phyloP scores from a whole-genome alignment of 2,113 vertebrate species.

The human region DNA sequence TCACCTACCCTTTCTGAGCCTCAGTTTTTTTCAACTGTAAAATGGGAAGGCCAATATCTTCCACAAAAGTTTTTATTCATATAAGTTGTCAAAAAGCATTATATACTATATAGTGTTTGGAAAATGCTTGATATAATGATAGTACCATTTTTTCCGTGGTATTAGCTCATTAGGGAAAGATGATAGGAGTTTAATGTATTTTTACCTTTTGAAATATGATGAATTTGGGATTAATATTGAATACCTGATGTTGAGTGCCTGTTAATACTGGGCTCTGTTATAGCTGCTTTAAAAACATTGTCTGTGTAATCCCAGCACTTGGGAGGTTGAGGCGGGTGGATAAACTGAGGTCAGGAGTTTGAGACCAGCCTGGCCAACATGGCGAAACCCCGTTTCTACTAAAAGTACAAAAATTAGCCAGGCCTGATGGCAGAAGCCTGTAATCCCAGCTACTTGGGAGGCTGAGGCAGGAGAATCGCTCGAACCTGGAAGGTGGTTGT shows the following conservation, averaged over 20 bases:
- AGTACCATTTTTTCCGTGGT: neutral
- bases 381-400: too few species aligned
- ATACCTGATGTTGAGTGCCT: neutral
- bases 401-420: too few species aligned
- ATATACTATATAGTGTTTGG: neutral
- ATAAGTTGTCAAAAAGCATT: neutral
- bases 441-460: too few species aligned
- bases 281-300: neutral
- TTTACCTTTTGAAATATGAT: constrained; percentile 23
- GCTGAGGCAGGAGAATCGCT: too few species aligned
- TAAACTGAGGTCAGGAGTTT: too few species aligned
- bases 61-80: constrained; percentile 23
- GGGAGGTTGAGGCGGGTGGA: too few species aligned
- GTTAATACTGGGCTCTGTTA: neutral
- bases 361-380: too few species aligned
- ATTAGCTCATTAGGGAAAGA: neutral
- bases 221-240: constrained; percentile 31
- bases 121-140: constrained; percentile 6
- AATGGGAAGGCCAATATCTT: neutral
- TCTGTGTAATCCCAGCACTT: too few species aligned
- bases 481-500: too few species aligned
- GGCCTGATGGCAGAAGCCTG: too few species aligned
- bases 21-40: constrained; percentile 31
- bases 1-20: neutral
- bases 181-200: neutral